Conservation (phyloP, 2,888 invertebrate genomes). For the Sepiola atlantica region DNA sequence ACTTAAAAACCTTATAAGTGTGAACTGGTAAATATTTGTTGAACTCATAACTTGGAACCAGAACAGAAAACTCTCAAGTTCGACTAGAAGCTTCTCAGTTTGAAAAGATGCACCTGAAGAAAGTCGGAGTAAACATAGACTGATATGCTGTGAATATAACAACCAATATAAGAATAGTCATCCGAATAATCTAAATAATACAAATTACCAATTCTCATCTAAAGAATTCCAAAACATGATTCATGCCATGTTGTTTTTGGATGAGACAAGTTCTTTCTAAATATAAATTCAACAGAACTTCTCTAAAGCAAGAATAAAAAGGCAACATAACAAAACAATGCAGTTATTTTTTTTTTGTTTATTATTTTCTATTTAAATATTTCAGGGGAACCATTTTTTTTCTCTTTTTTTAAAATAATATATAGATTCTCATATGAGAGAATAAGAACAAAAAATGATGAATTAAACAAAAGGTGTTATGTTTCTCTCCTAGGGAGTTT, state of each 20-base stretch:
- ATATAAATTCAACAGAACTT: background rate
- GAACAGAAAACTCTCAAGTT: too few species aligned
- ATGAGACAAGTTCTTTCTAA: background rate
- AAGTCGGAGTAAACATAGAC: too few species aligned
- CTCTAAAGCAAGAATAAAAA: background rate
- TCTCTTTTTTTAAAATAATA: background rate
- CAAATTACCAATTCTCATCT: too few species aligned
- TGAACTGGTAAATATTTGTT: too few species aligned
- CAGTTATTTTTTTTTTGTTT: background rate
- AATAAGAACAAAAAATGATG: background rate
- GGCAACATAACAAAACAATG: background rate
- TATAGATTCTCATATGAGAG: background rate
- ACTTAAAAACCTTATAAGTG: too few species aligned
- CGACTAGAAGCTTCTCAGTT: too few species aligned
- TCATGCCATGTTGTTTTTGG: background rate
- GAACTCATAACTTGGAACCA: too few species aligned
- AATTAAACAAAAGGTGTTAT: background rate
- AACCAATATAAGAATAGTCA: too few species aligned
- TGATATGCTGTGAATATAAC: too few species aligned
- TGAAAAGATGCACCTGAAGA: too few species aligned
- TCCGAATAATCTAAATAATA: too few species aligned
- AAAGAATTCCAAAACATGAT: too few species aligned
- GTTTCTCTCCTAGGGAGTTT: background rate
- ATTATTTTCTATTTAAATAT: background rate
- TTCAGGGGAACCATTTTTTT: background rate